Base-by-base conservation (phyloP, 2,797 vertebrate species). In the Anguilla megastoma region DNA sequence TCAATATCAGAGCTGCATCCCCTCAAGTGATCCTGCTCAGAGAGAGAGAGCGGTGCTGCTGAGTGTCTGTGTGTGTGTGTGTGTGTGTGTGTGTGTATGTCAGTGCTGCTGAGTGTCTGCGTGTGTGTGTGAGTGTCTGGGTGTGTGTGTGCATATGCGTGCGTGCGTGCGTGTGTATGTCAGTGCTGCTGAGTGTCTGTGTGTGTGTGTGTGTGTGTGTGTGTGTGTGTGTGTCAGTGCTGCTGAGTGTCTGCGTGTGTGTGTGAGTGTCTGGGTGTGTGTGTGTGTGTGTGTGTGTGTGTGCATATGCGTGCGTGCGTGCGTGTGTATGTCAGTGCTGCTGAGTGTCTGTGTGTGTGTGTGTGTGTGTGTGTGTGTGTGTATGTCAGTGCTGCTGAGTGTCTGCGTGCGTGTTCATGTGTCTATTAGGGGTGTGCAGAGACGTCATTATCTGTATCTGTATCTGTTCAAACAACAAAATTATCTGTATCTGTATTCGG, bases 1-100 rank as follows among this genome's bases (percentile, higher is more conserved):
- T 94, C 94, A 90, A 93, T 93, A 94, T 90, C 91, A 91, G 90
- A 89, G 90, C 92, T 90, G 89, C 91, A 88, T 89, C 91, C 91
- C 88, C 41, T 36, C 82, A 84, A 48, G 0, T 87, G 87, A 92
- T 80, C 91, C 88, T 88, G 88, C 89, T 66, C 50, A 16, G 85
- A 48, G 85, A 86, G 52, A n/a, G 50, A 86, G 52, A n/a, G 50
- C n/a, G 24, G 16, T 86, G 66, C 85, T 74, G 60, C 85, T 12
- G 41, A 45, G 8, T 30, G 36, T 16, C 54, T 79, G 48, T 56
- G 87, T 87, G 88, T 91, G 90, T 76, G 87, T 54, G 6, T 86
- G 71, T 48, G 7, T 41, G 14, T 3, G 9, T 79, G 33, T 30
- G 74, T 36, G 58, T n/a, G n/a, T n/a, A n/a, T n/a, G 71, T 48